Evolutionary conservation across 2,888 invertebrate genomes (phyloP).

Genomic region (Eupithecia subfuscata): DNA sequence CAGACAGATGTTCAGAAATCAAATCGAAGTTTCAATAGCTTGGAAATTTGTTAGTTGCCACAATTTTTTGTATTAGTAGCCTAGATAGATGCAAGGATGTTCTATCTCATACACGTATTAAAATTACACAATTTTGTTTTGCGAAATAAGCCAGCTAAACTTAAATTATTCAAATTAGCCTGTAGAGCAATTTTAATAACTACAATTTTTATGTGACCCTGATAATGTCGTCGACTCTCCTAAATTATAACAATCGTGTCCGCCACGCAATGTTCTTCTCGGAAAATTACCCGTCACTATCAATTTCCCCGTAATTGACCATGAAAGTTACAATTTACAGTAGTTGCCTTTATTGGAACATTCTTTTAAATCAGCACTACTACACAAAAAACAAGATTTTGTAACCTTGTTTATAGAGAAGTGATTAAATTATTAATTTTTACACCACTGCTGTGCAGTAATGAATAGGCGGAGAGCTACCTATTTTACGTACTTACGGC

Average conservation of each 20-base stretch:
- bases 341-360: neutral
- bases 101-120: no score
- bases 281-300: constrained; percentile 9
- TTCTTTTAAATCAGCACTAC: no score
- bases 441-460: no score
- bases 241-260: constrained; percentile 22
- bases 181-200: constrained; percentile 19
- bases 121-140: neutral
- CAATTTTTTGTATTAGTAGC: neutral
- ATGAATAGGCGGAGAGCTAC: no score
- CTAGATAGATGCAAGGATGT: neutral
- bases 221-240: constrained; percentile 13
- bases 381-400: neutral
- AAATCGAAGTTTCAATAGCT: neutral
- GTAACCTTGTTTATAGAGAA: no score
- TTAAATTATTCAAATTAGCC: neutral
- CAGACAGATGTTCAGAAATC: neutral
- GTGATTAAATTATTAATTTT: no score
- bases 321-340: constrained; percentile 10
- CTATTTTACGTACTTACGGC: no score
- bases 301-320: constrained; percentile 12
- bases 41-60: neutral
- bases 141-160: neutral
- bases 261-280: constrained; percentile 15
- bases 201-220: constrained; percentile 14